Evolutionary conservation across 2,797 vertebrate genomes (phyloP), one percentile per base, ranked within the genome.

Genomic region (Percopsis omiscomaycus): DNA sequence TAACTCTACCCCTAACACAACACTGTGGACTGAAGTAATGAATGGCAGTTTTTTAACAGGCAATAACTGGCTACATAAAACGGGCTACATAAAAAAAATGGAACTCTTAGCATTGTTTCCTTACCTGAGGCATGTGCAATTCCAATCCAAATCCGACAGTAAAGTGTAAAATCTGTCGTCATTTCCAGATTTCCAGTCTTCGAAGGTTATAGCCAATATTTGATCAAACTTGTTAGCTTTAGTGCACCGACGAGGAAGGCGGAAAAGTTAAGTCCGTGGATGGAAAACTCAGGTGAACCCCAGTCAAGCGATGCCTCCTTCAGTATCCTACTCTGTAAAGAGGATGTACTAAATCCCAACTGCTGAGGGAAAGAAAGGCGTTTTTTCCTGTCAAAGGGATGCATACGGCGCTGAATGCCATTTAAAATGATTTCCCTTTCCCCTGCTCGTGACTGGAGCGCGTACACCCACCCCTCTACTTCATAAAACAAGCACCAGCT

Each of bases 371-470:
- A 75, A 74, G 73, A 70, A 37, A 69, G 73, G 61, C 55, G 42
- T 29, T 73, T 73, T 73, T 82, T 86, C 72, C 77, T 76, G 81
- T 77, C 61, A 64, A 84, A 82, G 87, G 89, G 87, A 91, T 87
- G 88, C 85, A 86, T 79, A 74, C 81, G 81, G 87, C 85, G 84
- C 82, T 89, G 89, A 91, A 90, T 90, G 89, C 86, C 88, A 90
- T 91, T 91, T 88, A 91, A 90, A 92, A 89, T 80, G 88, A 89
- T 93, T 94, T 92, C 92, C 92, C 72, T 88, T 94, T 92, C 92
- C 92, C 89, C 75, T 74, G 80, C 86, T 88, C 86, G 90, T 90
- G 87, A 90, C 88, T 73, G 86, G 79, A 73, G 77, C 84, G 62
- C 73, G 74, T 65, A 81, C 81, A 66, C 70, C 69, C 83, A 82